These are phyloP conservation scores for Onychorhynchus coronatus DNA, from an alignment of 2,113 vertebrate genomes.

Conservation along the genomic window DNA sequence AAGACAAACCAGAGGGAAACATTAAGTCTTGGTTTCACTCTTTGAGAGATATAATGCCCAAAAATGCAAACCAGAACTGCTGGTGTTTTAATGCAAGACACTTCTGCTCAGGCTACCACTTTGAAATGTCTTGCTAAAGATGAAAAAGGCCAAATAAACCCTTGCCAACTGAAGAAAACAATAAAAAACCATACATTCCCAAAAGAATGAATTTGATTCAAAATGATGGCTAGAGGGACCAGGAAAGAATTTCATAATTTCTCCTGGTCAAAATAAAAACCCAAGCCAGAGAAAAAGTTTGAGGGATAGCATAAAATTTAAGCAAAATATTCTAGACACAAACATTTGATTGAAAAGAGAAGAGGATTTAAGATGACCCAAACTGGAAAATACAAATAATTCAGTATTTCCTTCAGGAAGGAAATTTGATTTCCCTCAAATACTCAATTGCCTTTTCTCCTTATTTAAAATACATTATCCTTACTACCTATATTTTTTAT, in stretches of 20 bases:
- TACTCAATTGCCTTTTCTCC: not conserved
- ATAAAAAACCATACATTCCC: not conserved
- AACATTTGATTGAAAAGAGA: not conserved
- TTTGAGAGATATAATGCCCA: not conserved
- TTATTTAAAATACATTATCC: not conserved
- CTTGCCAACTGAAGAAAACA: not conserved
- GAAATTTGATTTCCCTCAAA: not conserved
- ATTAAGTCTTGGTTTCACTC: not conserved
- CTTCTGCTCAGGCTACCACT: not conserved
- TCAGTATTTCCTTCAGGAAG: not conserved
- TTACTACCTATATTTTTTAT: not conserved
- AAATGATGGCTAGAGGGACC: not conserved
- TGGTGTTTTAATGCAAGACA: not conserved
- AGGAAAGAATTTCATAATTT: not conserved
- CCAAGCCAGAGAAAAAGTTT: not conserved
- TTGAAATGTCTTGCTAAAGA: not conserved
- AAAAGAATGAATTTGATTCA: not conserved
- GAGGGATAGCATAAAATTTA: not conserved
- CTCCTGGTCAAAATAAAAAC: not conserved
- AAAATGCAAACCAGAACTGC: not conserved
- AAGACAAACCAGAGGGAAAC: not conserved
- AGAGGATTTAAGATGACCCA: not conserved
- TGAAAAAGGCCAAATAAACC: not conserved
- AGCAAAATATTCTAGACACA: not conserved
- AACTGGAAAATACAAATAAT: not conserved